These are phyloP conservation scores for Madoqua kirkii DNA, from an alignment of 2,113 vertebrate species.

Conservation along the genomic window DNA sequence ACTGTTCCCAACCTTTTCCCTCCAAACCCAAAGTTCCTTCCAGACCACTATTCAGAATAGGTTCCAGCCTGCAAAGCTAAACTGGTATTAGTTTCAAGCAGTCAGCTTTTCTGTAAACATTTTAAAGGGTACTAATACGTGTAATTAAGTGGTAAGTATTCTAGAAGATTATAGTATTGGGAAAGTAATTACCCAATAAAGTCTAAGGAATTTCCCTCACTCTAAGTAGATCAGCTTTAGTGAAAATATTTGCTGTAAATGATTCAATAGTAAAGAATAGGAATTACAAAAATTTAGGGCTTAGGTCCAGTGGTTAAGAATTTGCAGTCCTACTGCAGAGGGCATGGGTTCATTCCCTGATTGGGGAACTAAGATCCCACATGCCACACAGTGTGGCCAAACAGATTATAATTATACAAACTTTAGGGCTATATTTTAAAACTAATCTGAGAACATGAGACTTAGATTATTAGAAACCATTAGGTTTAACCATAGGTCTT, in stretches of 20 bases:
- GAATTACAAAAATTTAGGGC: not conserved
- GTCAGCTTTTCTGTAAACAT: not conserved
- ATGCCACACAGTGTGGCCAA: fast-evolving
- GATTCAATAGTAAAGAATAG: not conserved
- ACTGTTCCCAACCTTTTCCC: not conserved
- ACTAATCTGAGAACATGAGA: not conserved
- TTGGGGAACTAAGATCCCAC: not conserved
- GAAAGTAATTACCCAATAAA: not conserved
- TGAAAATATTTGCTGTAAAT: not conserved
- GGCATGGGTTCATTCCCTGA: not conserved
- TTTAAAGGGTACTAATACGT: not conserved
- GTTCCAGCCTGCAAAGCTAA: not conserved
- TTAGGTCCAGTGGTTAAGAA: not conserved
- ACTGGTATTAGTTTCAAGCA: not conserved
- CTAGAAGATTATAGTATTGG: not conserved
- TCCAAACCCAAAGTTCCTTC: not conserved
- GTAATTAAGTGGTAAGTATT: not conserved
- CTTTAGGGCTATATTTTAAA: not conserved
- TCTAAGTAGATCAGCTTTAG: not conserved
- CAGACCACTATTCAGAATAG: not conserved
- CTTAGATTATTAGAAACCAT: not conserved
- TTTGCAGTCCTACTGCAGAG: not conserved
- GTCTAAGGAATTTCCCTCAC: not conserved
- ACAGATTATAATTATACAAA: not conserved
- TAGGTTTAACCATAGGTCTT: not conserved